Percentiles rank a stretch among this genome's conserved stretches.
These are phyloP conservation scores for Halcyon badia DNA, from an alignment of 2,797 vertebrate genomes.

Conservation along the genomic window DNA sequence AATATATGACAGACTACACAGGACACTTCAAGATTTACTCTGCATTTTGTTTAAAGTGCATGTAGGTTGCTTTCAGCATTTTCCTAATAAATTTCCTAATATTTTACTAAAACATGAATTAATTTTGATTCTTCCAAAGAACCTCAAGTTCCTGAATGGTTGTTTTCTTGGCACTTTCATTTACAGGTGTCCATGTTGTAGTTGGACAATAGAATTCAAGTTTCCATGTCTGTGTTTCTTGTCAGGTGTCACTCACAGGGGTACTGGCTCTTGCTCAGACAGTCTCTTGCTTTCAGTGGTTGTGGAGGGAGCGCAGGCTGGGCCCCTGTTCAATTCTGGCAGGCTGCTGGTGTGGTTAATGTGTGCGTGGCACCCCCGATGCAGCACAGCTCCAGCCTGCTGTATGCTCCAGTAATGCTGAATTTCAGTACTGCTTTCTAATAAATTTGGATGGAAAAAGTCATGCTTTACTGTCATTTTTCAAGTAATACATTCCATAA, in stretches of 20 bases:
- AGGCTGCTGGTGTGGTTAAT: not conserved
- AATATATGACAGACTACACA: not conserved
- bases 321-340: not conserved
- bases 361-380: accelerated
- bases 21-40: not conserved
- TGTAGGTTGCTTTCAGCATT: not conserved
- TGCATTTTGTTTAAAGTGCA: not conserved
- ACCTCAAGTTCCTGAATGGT: not conserved
- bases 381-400: not conserved
- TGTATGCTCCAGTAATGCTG: not conserved
- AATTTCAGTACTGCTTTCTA: not conserved
- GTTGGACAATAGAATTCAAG: not conserved
- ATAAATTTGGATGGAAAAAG: not conserved
- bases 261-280: accelerated
- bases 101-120: not conserved
- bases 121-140: not conserved
- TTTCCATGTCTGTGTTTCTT: not conserved
- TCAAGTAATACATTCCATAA: not conserved
- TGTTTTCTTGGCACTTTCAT: not conserved
- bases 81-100: not conserved
- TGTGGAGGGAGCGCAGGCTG: not conserved
- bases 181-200: not conserved
- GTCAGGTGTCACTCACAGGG: not conserved
- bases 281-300: not conserved
- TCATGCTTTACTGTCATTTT: not conserved